Base-by-base conservation (phyloP, 2,113 vertebrate genomes). In the Mungos mungo region DNA sequence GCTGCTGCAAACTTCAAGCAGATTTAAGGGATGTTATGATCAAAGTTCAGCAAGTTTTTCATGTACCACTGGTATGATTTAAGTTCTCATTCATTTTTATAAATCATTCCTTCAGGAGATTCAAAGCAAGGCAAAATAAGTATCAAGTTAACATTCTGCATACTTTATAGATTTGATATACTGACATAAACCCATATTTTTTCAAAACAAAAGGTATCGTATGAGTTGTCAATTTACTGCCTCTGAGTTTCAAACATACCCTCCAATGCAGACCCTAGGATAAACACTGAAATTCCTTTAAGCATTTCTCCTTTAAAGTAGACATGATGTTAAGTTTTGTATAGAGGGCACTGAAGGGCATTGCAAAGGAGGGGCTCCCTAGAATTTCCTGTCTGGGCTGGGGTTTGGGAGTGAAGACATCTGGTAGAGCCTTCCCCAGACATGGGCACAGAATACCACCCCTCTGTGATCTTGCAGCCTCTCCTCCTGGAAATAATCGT, bases 81-180 rank as follows among this genome's bases (percentile, higher is more conserved):
- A 50, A 45, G 13, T 84, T 81, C 31, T 54, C 16, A 15, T 41
- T 79, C 63, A 25, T 77, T 95, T 80, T 80, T 88, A 80, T 54
- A 88, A 71, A 74, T 52, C n/a, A 72, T 54, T 79, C 45, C 65
- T 94, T 83, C 69, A 76, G 82, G 92, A 57, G 47, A 89, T 2
- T 89, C 57, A 15, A 90, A 87, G 54, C 7, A 90, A 93, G 72
- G 35, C 84, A 76, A 96, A 96, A 60, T 94, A 38, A 86, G 57
- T 54, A 92, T 29, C 35, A 38, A 52, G 23, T 54, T 88, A 12
- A 0, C 18, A 52, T 63, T 85, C 65, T 81, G 19, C 57, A 80
- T 15, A 87, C 25, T 77, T 57, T 95, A 57, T 77, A 77, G 41
- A 52, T 54, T 72, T 13, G n/a, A 41, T 47, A 71, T 5, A 45